Evolutionary conservation across 37 sponge, comb jelly and placozoan species (phyloP), one percentile per base, ranked within the genome.

Genomic region (Dysidea cf. avara): DNA sequence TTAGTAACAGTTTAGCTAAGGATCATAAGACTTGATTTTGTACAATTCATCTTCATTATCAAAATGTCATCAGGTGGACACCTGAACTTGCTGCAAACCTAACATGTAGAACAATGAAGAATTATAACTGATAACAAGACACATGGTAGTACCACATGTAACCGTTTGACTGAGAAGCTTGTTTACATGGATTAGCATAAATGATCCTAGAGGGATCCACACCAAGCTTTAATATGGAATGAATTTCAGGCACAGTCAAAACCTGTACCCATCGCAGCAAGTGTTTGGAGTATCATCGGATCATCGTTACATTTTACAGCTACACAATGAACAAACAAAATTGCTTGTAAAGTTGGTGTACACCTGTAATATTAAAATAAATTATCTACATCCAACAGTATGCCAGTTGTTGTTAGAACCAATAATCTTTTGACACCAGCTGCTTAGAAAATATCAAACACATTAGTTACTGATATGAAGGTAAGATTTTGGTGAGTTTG

Each of bases 161-260:
- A 25, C 25, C 11, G 7, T n/a, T n/a, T n/a, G n/a, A n/a, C 61
- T 94, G 92, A 3, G 96, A 94, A 5, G 64, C 48, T 63, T 87
- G 88, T 57, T 94, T 94, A 79, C 92, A 91, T 17, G 96, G 96
- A 56, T 94, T 94, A 61, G 96, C 96, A 72, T 90, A 94, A 31
- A 94, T 78, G 58, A 94, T 87, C n/a, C n/a, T n/a, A n/a, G n/a
- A n/a, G n/a, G n/a, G n/a, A n/a, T n/a, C n/a, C n/a, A n/a, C n/a
- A n/a, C n/a, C n/a, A n/a, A n/a, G n/a, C n/a, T n/a, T n/a, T n/a
- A n/a, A n/a, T n/a, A n/a, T n/a, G n/a, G n/a, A n/a, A n/a, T n/a
- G n/a, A n/a, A n/a, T n/a, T n/a, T n/a, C n/a, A n/a, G 39, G 96
- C 96, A 70, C 96, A 94, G 75, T 94, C 96, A 65, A 94, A 94